A percentile compares a stretch with the other conserved stretches of the same genome.
Evolutionary conservation across 2,888 invertebrate species (phyloP).

Genomic region (Cheilosia urbana): DNA sequence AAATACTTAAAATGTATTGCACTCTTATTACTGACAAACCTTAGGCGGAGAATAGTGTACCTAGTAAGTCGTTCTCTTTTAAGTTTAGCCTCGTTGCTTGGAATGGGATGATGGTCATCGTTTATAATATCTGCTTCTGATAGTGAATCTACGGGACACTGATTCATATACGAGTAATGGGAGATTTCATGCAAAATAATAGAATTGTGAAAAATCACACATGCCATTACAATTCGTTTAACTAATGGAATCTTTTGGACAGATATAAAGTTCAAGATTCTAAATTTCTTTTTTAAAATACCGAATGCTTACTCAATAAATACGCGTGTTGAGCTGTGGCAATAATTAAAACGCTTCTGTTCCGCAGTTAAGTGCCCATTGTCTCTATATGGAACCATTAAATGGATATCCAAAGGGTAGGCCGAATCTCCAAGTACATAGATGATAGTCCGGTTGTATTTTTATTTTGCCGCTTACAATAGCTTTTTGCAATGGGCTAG

Average conservation of each 20-base stretch:
- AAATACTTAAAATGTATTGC: constrained; percentile 20
- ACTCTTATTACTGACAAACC: constrained; percentile 1
- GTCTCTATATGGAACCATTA: constrained; percentile 21
- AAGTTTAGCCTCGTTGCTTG: not conserved
- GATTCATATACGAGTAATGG: constrained; percentile 5
- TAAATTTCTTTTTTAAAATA: no score
- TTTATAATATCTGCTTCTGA: not conserved
- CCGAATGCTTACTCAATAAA: constrained; percentile 21
- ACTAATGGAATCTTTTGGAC: constrained; percentile 3
- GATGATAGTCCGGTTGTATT: constrained; percentile 2
- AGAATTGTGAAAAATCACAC: constrained; percentile 17
- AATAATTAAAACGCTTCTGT: constrained; percentile 17
- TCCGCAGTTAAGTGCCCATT: constrained; percentile 7
- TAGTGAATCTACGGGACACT: constrained; percentile 1
- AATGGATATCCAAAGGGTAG: constrained; percentile 4
- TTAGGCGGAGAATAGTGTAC: constrained; percentile 16
- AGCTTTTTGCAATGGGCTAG: no score
- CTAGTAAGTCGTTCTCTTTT: no score
- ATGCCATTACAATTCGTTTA: constrained; percentile 15
- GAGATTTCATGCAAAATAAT: constrained; percentile 9
- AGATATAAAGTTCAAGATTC: constrained; percentile 14
- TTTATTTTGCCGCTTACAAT: not conserved
- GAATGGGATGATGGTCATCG: not conserved
- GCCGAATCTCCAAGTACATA: constrained; percentile 13
- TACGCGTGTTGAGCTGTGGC: constrained; percentile 20